Evolutionary conservation across 2,797 vertebrate genomes (phyloP).

Genomic region (Tinamus major): DNA sequence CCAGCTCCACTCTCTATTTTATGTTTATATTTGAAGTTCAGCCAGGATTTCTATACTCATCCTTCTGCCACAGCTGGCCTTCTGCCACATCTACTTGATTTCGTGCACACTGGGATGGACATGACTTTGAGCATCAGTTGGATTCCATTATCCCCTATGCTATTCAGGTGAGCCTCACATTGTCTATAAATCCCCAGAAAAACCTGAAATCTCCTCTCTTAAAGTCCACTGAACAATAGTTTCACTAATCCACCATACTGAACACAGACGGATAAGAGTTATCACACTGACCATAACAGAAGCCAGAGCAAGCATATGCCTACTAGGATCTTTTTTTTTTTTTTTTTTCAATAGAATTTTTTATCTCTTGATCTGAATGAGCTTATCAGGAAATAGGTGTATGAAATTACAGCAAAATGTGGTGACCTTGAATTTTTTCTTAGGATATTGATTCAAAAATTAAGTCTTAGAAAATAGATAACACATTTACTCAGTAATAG

Average conservation of each 20-base stretch:
- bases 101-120: background rate
- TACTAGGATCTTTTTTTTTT: background rate
- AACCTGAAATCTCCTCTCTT: background rate
- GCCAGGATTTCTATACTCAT: background rate
- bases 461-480: background rate
- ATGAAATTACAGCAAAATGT: background rate
- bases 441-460: background rate
- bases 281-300: background rate
- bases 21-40: background rate
- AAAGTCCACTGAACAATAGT: background rate
- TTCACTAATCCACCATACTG: background rate
- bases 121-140: background rate
- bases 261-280: background rate
- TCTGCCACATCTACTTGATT: background rate
- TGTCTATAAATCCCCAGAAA: background rate
- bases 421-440: constrained; percentile 6
- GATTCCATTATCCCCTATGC: background rate
- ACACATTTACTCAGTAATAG: background rate
- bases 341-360: background rate
- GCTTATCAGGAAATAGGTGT: background rate
- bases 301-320: background rate
- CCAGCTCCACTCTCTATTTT: background rate
- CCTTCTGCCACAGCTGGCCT: background rate
- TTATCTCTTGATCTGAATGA: background rate
- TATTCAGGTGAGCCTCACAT: background rate